These are phyloP conservation scores for Athene noctua DNA, from an alignment of 2,113 vertebrate species.

Conservation along the genomic window DNA sequence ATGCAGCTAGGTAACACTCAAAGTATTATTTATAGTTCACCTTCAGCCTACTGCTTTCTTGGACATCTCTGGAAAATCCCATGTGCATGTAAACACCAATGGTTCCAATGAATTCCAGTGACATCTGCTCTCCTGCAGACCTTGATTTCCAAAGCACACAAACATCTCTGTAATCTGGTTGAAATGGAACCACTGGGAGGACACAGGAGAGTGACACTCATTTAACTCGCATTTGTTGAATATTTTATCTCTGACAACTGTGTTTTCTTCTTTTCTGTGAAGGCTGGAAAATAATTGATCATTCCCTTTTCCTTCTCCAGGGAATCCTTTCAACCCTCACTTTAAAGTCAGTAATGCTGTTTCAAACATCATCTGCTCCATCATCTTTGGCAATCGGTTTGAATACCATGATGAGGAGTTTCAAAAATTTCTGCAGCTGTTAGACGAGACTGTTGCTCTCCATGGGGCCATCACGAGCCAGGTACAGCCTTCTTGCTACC, in stretches of 20 bases:
- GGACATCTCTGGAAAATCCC: neutral
- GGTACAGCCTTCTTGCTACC: conserved; percentile 33
- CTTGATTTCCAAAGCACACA: neutral
- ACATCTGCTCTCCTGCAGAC: fast-evolving
- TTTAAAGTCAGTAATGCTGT: conserved; percentile 73
- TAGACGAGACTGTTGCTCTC: conserved; percentile 43
- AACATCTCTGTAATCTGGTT: neutral
- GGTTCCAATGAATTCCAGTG: neutral
- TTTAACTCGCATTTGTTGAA: fast-evolving
- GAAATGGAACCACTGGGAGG: neutral
- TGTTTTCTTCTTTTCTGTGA: neutral
- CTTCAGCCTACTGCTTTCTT: neutral
- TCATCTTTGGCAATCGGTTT: conserved; percentile 85
- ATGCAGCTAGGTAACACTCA: neutral
- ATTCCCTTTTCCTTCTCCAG: conserved; percentile 41
- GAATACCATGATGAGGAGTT: conserved; percentile 80
- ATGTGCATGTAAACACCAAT: fast-evolving
- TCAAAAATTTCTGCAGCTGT: conserved; percentile 72
- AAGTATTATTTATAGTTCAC: neutral
- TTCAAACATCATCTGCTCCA: conserved; percentile 80
- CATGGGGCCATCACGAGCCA: neutral
- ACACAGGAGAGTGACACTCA: neutral
- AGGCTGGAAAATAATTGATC: neutral
- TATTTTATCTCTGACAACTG: neutral
- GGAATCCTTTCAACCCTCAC: conserved; percentile 74